These are phyloP conservation scores for Acomys russatus DNA, from an alignment of 2,797 vertebrate genomes.

Conservation along the genomic window DNA sequence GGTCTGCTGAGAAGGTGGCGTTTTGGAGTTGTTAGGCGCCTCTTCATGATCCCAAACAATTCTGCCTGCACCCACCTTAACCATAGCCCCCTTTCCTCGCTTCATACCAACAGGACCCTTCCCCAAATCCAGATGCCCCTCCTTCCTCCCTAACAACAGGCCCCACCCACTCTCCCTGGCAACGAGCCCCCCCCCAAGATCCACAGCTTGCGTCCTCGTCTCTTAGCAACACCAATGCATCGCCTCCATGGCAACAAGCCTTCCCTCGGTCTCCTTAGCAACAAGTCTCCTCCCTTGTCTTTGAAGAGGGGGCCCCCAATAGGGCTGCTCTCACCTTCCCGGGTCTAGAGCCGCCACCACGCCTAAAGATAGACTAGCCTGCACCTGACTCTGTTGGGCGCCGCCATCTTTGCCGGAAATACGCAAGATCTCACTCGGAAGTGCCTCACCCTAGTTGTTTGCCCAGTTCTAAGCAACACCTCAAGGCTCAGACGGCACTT, in stretches of 20 bases:
- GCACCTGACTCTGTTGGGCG: conserved; percentile 74
- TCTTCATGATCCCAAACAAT: not conserved
- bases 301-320: not conserved
- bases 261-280: not conserved
- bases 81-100: not conserved
- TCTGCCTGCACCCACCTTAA: not conserved
- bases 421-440: conserved; percentile 40
- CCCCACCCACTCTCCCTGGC: conserved; percentile 60
- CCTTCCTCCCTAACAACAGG: conserved; percentile 55
- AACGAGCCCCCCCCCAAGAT: conserved; percentile 26
- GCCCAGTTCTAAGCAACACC: not conserved
- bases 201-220: conserved; percentile 21
- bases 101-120: conserved; percentile 31
- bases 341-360: conserved; percentile 31
- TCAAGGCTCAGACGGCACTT: fast-evolving
- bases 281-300: not conserved
- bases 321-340: conserved; percentile 64
- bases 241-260: conserved; percentile 22
- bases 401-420: conserved; percentile 84
- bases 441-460: not conserved
- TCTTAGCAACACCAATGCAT: conserved; percentile 67
- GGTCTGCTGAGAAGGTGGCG: conserved; percentile 67
- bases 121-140: conserved; percentile 35
- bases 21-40: conserved; percentile 11
- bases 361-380: conserved; percentile 38